Base-by-base conservation (phyloP, 2,888 invertebrate genomes). In the Lepidocyrtoides sp. region DNA sequence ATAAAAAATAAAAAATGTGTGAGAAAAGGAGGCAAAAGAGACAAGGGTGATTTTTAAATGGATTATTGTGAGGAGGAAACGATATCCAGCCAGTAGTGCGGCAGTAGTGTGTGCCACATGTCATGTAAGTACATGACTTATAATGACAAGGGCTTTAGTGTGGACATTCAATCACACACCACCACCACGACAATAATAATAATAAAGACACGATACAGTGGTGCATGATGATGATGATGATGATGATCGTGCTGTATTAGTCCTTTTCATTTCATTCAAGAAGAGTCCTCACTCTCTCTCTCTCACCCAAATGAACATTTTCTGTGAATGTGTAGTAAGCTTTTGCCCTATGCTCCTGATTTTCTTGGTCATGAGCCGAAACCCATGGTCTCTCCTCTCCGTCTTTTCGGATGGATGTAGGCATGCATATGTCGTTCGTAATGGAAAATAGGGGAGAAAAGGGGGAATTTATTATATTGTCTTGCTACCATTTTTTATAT, bases 391-490 rank as follows among this genome's bases (percentile, higher is more conserved):
- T 17, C 17, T 66, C 3, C 26, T 44, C 41, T 72, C 23, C n/a
- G 69, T 17, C 44, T 20, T 26, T 44, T 26, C 26, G n/a, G 23
- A 23, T 44, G 4, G 41, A 41, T 41, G 36, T 17, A 63, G 32
- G 63, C 32, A 36, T 36, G 32, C 17, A 83, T 63, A 48, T 57
- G 48, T 32, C 7, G 57, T 66, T 86, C 26, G 84, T 23, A 84
- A 84, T 69, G 69, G 60, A 60, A 75, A 86, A 75, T 86, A 75
- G 75, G 85, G 85, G 72, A 51, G 85, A 86, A 86, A 75, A n/a
- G n/a, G 75, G 85, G 85, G 85, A 86, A 86, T 86, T 86, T 86
- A 86, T 84, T n/a, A n/a, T 84, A 84, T 57, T 86, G 85, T 86
- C 85, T 86, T 75, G 57, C 32, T 20, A 36, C 17, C 51, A 69